A percentile compares a stretch with the other conserved stretches of the same genome.
Evolutionary conservation across 1,140 invertebrate species (phyloP).

Genomic region (Halesus radiatus): DNA sequence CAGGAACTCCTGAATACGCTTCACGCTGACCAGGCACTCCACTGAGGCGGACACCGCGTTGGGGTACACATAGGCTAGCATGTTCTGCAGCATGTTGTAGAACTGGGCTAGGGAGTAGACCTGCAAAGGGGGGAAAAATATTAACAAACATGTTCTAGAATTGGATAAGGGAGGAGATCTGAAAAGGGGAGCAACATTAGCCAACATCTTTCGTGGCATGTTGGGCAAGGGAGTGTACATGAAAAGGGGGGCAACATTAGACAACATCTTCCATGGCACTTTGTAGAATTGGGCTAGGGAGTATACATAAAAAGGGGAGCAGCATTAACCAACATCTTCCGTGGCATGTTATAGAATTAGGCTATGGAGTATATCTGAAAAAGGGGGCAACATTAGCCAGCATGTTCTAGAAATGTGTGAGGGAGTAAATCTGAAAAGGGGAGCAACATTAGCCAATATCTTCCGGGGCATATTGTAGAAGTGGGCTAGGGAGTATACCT

Average conservation of each 20-base stretch:
- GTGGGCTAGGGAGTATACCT: too few relatives aligned
- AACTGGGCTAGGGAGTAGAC: constrained; percentile 81
- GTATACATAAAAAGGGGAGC: background rate
- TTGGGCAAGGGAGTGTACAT: too few relatives aligned
- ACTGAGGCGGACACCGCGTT: constrained; percentile 77
- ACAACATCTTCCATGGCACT: constrained; percentile 62
- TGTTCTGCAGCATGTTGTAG: constrained; percentile 77
- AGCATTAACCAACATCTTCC: constrained; percentile 43
- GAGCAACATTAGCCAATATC: too few relatives aligned
- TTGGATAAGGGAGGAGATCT: too few relatives aligned
- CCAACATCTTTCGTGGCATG: too few relatives aligned
- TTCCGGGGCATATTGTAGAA: constrained; percentile 62
- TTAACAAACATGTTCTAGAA: too few relatives aligned
- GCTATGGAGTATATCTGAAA: too few relatives aligned
- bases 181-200: too few relatives aligned
- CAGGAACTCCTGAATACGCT: constrained; percentile 76
- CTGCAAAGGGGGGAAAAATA: constrained; percentile 52
- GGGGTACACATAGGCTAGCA: constrained; percentile 80
- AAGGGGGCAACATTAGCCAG: too few relatives aligned
- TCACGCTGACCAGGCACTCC: constrained; percentile 78
- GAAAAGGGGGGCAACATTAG: too few relatives aligned
- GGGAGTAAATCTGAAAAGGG: too few relatives aligned
- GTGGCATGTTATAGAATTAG: constrained; percentile 61
- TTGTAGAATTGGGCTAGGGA: constrained; percentile 57
- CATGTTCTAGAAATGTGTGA: too few relatives aligned